Evolutionary conservation across 1,140 invertebrate genomes (phyloP).

Genomic region (Drosophila melanogaster): Release_6_plus_ISO1_MT NT_033777.3:14944501-14945000

Average conservation of each 20-base stretch:
- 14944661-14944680: no score
- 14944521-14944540: conserved; percentile 25
- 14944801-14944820: conserved; percentile 35
- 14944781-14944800: background rate
- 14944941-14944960: background rate
- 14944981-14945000: background rate
- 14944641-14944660: no score
- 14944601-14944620: background rate
- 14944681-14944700: no score
- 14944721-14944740: background rate
- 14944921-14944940: background rate
- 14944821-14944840: conserved; percentile 51
- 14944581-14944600: no score
- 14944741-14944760: no score
- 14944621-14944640: background rate
- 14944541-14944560: conserved; percentile 19
- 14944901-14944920: conserved; percentile 71
- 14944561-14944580: background rate
- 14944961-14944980: background rate
- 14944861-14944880: conserved; percentile 82
- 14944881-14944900: conserved; percentile 82
- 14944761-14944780: fast-evolving
- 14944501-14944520: conserved; percentile 4
- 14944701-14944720: no score
- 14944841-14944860: conserved; percentile 53